Conservation (phyloP, 2,888 invertebrate genomes). For the Alsophila aescularia region DNA sequence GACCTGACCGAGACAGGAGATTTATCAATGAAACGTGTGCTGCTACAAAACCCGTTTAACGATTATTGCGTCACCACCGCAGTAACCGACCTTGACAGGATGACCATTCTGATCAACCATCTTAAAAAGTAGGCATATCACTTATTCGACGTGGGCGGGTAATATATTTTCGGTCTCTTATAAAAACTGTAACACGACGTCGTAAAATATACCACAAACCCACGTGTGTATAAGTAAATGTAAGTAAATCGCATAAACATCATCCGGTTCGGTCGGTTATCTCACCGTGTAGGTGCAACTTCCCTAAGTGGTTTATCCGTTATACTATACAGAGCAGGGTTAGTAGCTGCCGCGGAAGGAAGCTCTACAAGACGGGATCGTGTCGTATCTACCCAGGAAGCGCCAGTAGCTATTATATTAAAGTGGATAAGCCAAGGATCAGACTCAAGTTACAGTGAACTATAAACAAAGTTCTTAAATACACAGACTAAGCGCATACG, state of each 20-base stretch:
- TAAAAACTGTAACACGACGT: conserved; percentile 38
- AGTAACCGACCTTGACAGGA: conserved; percentile 67
- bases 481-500: conserved; percentile 26
- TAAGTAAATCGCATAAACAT: conserved; percentile 32
- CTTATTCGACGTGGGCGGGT: conserved; percentile 38
- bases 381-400: conserved; percentile 76
- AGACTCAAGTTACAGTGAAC: conserved; percentile 60
- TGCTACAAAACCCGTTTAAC: conserved; percentile 67
- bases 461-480: conserved; percentile 47
- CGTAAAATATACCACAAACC: conserved; percentile 36
- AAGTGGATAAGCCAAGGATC: conserved; percentile 67
- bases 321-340: conserved; percentile 52
- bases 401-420: conserved; percentile 59
- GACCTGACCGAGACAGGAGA: conserved; percentile 45
- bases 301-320: conserved; percentile 74
- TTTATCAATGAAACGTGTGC: conserved; percentile 69
- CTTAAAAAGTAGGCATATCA: conserved; percentile 32
- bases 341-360: conserved; percentile 70
- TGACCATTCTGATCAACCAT: conserved; percentile 37
- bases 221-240: conserved; percentile 36
- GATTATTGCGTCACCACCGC: conserved; percentile 64
- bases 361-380: conserved; percentile 71
- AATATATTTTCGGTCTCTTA: conserved; percentile 32
- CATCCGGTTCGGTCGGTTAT: conserved; percentile 36
- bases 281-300: conserved; percentile 53